Evolutionary conservation across 2,888 invertebrate genomes (phyloP).

Genomic region (Heteropelma amictum): DNA sequence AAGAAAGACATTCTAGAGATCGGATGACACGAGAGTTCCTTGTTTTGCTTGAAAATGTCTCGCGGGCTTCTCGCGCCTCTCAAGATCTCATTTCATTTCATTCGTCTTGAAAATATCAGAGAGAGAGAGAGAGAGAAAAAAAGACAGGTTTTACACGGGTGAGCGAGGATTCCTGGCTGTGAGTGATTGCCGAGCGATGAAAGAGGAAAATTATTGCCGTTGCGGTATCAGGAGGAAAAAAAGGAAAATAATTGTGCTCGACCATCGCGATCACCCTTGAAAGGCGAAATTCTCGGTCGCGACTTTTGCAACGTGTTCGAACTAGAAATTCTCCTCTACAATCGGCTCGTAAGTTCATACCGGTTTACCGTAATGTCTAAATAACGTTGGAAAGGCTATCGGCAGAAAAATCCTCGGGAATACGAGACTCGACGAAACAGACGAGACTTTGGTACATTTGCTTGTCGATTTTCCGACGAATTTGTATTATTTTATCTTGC

Average conservation of each 20-base stretch:
- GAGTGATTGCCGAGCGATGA: constrained; percentile 3
- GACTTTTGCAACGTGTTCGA: constrained; percentile 27
- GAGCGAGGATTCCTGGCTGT: not conserved
- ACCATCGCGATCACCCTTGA: constrained; percentile 45
- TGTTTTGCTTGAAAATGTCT: constrained; percentile 10
- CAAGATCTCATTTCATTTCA: not conserved
- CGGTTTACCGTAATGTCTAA: constrained; percentile 4
- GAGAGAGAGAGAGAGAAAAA: no score
- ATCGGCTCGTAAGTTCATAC: not conserved
- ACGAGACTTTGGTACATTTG: not conserved
- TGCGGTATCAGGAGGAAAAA: not conserved
- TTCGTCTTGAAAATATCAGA: not conserved
- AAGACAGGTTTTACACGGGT: constrained; percentile 7
- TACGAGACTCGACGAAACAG: no score
- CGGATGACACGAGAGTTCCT: constrained; percentile 19
- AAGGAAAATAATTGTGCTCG: constrained; percentile 1
- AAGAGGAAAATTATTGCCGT: constrained; percentile 19
- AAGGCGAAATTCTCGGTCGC: constrained; percentile 52
- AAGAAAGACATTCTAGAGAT: constrained; percentile 22
- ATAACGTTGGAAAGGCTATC: not conserved
- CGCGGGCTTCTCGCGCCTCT: not conserved
- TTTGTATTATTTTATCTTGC: no score
- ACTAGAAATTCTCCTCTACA: constrained; percentile 28
- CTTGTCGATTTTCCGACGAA: no score
- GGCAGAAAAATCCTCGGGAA: no score